These are phyloP conservation scores for Pseudopipra pipra DNA, from an alignment of 2,113 vertebrate species.

Conservation along the genomic window DNA sequence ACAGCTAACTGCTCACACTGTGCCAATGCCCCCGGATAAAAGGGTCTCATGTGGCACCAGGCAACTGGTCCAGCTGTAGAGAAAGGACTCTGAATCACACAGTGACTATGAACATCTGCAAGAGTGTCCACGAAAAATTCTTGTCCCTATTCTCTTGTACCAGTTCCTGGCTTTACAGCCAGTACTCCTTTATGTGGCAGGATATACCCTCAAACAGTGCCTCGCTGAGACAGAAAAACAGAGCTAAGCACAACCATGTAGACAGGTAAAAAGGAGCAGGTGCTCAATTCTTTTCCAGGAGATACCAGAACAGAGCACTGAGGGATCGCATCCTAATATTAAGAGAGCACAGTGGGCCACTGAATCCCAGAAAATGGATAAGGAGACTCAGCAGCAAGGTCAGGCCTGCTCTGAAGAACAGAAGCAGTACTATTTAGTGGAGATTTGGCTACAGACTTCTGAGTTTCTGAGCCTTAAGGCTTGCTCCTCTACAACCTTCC, in stretches of 20 bases:
- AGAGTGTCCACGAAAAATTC: background rate
- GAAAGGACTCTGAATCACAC: background rate
- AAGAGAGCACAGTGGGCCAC: background rate
- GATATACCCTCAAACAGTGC: background rate
- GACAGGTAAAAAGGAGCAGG: background rate
- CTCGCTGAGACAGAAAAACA: background rate
- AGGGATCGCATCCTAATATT: rapidly evolving
- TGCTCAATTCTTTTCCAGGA: background rate
- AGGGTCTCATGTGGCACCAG: background rate
- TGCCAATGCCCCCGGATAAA: background rate
- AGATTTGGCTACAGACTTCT: background rate
- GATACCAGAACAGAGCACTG: background rate
- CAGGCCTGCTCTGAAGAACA: background rate
- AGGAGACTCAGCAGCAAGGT: background rate
- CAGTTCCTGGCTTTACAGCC: background rate
- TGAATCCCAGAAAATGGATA: background rate
- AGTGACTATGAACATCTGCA: background rate
- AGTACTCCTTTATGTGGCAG: background rate
- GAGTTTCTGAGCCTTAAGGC: background rate
- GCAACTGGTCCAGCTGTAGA: background rate
- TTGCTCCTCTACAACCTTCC: background rate
- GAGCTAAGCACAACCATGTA: background rate
- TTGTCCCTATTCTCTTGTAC: background rate
- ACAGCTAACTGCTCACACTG: background rate
- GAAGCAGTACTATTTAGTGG: background rate